Conservation (phyloP, 2,888 invertebrate genomes). For the Watsonalla binaria region DNA sequence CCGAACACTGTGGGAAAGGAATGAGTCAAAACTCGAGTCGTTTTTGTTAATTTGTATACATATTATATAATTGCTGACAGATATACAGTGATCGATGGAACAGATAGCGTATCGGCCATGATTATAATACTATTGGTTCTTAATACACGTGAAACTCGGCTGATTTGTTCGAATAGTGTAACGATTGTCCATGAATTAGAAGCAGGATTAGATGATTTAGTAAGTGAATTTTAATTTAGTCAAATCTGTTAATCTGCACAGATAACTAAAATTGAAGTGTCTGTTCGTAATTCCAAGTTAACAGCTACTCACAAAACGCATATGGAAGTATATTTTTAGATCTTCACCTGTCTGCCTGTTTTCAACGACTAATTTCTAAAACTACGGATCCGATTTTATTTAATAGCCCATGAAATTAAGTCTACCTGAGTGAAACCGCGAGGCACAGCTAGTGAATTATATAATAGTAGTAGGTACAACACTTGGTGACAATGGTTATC, state of each 20-base stretch:
- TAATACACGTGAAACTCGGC: slow-evolving; percentile 13
- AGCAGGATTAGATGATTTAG: not conserved
- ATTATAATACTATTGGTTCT: slow-evolving; percentile 16
- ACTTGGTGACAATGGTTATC: slow-evolving; percentile 37
- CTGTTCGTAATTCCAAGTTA: too few species aligned
- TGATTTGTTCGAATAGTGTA: not conserved
- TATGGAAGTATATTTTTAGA: too few species aligned
- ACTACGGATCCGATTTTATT: too few species aligned
- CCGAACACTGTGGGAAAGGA: slow-evolving; percentile 26
- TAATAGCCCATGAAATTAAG: slow-evolving; percentile 5
- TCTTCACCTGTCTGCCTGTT: too few species aligned
- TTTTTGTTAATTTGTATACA: slow-evolving; percentile 25
- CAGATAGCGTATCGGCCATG: slow-evolving; percentile 24
- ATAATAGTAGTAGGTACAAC: slow-evolving; percentile 18
- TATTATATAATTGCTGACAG: slow-evolving; percentile 36
- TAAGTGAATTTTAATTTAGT: not conserved
- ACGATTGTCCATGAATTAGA: not conserved
- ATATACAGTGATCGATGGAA: slow-evolving; percentile 39
- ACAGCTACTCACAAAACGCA: too few species aligned
- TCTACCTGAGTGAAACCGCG: slow-evolving; percentile 7
- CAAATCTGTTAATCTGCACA: too few species aligned
- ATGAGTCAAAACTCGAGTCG: slow-evolving; percentile 28
- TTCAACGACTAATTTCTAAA: too few species aligned
- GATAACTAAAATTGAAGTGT: not conserved
- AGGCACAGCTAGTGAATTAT: slow-evolving; percentile 7